Evolutionary conservation across 1,140 invertebrate species (phyloP), one percentile per base, ranked within the genome.

Genomic region (Eupristina koningsbergeri): DNA sequence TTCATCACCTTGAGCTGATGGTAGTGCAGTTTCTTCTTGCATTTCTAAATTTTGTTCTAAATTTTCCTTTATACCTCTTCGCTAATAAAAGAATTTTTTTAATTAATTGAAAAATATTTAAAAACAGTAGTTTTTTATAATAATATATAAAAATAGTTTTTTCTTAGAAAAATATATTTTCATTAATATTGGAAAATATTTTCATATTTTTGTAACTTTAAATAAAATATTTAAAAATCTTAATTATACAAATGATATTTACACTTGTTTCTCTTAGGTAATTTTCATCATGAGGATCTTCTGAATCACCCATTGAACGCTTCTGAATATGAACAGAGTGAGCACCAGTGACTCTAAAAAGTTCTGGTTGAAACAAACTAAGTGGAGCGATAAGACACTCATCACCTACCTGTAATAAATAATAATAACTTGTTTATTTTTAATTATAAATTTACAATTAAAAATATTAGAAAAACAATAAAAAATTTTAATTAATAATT

Each of bases 231-330:
- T n/a, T n/a, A n/a, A n/a, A n/a, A n/a, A n/a, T n/a, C n/a, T n/a
- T n/a, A n/a, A n/a, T n/a, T n/a, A 45, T n/a, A 11, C 26, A 41
- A 64, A 39, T 61, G 77, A 41, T 71, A 89, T 94, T 95, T 90
- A 96, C 94, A 83, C 96, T 96, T 1, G 97, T 98, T 93, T 98
- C 97, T 87, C 96, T 93, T 7, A 99, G 92, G 89, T 98, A 99
- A 90, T 96, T 96, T 73, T 97, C 96, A 94, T 99, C 98, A 91
- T 98, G 97, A 17, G 97, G 97, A 93, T 99, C 98, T 92, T 98
- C 97, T 8, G 97, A 94, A 90, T 98, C 97, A 74, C 97, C 96
- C 41, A 94, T 93, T 83, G 95, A 95, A 64, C 95, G 93, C 86
- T 94, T 95, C 88, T 97, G 96, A 61, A 95, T 95, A 85, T 96